A percentile compares a stretch with the other conserved stretches of the same genome.
Evolutionary conservation across 1,140 invertebrate genomes (phyloP).

Genomic region (Drosophila asahinai): DNA sequence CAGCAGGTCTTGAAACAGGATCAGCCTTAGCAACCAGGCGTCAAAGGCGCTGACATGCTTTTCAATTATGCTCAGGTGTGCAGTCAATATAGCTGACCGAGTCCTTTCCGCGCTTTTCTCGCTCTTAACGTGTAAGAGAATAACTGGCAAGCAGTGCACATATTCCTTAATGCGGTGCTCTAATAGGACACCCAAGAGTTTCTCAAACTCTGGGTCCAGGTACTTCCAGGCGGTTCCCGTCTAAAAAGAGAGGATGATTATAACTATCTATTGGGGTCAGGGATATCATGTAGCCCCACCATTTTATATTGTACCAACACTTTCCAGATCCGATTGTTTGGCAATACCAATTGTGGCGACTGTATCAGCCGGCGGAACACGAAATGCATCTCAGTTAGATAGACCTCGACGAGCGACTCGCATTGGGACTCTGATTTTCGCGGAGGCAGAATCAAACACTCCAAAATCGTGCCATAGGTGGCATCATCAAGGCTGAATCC

Average conservation of each 20-base stretch:
- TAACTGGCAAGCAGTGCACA: slow-evolving; percentile 28
- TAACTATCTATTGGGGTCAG: not conserved
- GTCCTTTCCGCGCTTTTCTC: not conserved
- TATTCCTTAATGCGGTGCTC: slow-evolving; percentile 28
- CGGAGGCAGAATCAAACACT: slow-evolving; percentile 5
- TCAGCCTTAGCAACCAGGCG: slow-evolving; percentile 38
- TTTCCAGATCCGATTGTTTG: slow-evolving; percentile 60
- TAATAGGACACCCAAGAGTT: slow-evolving; percentile 41
- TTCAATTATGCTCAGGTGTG: slow-evolving; percentile 34
- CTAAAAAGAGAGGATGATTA: not conserved
- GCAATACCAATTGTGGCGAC: slow-evolving; percentile 9
- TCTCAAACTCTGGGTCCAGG: slow-evolving; percentile 25
- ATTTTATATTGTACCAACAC: slow-evolving; percentile 46
- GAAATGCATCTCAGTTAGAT: slow-evolving; percentile 45
- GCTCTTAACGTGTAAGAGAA: slow-evolving; percentile 39
- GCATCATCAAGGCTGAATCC: slow-evolving; percentile 9
- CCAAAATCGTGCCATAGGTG: slow-evolving; percentile 39
- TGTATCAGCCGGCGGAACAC: slow-evolving; percentile 35
- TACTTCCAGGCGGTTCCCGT: not conserved
- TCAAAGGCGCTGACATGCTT: slow-evolving; percentile 29
- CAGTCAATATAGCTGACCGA: not conserved
- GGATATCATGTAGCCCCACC: slow-evolving; percentile 2
- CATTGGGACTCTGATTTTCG: not conserved
- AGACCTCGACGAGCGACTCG: not conserved
- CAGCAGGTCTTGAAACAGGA: slow-evolving; percentile 37